Evolutionary conservation across 2,797 vertebrate genomes (phyloP).

Genomic region (Pseudochromis fuscus): DNA sequence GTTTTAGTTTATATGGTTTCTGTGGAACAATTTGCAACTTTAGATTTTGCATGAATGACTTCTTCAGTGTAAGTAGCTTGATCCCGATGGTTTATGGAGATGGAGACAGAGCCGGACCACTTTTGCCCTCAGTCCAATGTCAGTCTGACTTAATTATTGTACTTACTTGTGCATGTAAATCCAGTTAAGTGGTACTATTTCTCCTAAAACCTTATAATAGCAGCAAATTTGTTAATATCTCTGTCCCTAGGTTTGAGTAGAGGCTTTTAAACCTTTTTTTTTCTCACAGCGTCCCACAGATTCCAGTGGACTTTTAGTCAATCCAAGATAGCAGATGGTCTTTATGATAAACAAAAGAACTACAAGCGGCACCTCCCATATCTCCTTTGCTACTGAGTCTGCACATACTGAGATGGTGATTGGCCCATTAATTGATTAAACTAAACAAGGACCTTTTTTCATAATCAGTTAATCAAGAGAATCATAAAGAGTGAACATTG

Average conservation of each 20-base stretch:
- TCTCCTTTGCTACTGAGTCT: neutral
- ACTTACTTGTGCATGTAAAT: neutral
- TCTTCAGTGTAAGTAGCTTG: neutral
- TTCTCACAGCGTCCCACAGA: too few relatives aligned
- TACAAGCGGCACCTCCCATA: too few relatives aligned
- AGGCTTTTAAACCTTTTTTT: too few relatives aligned
- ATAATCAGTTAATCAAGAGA: neutral
- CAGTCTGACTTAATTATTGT: neutral
- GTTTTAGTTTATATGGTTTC: conserved; percentile 4
- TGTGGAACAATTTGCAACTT: neutral
- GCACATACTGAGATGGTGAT: neutral
- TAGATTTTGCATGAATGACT: neutral
- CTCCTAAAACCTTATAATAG: neutral
- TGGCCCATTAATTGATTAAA: neutral
- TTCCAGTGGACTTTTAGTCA: neutral
- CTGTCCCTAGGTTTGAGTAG: neutral
- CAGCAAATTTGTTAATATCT: too few relatives aligned
- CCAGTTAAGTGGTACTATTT: neutral
- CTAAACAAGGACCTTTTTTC: neutral
- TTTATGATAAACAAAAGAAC: neutral
- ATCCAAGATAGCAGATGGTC: neutral
- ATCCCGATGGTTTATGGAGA: neutral
- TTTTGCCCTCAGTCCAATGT: neutral
- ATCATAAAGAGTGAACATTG: neutral
- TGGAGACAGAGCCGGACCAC: neutral